Conservation (phyloP, 2,888 invertebrate genomes). For the Euzophera pinguis region DNA sequence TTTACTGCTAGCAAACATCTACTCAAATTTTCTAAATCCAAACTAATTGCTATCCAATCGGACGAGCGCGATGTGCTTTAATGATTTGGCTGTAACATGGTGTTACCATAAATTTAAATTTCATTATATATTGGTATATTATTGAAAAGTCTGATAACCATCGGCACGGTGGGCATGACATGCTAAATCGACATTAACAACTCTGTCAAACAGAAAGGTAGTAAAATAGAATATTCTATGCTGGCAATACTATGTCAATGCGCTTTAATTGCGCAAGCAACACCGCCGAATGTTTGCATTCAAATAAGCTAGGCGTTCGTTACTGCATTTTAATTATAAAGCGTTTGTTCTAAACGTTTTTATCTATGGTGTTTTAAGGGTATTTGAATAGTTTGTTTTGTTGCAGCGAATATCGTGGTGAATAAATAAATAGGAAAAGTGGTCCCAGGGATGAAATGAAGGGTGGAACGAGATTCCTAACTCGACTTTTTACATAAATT, state of each 20-base stretch:
- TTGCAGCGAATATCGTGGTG: too few species aligned
- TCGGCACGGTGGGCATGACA: conserved; percentile 52
- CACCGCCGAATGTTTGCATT: conserved; percentile 16
- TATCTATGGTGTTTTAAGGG: conserved; percentile 4
- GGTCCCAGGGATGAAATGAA: too few species aligned
- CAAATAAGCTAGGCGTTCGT: conserved; percentile 5
- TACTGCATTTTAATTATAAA: conserved; percentile 13
- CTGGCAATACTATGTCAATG: conserved; percentile 43
- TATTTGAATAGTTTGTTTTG: background rate
- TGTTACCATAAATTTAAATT: conserved; percentile 43
- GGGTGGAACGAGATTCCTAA: too few species aligned
- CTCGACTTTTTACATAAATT: background rate
- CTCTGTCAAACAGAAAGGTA: conserved; percentile 68
- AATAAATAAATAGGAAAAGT: too few species aligned
- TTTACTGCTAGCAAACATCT: too few species aligned
- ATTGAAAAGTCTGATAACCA: conserved; percentile 44
- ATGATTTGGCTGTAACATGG: background rate
- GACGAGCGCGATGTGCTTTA: background rate
- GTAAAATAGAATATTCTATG: conserved; percentile 59
- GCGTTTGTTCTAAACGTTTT: conserved; percentile 4
- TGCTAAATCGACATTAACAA: conserved; percentile 76
- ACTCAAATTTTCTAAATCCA: too few species aligned
- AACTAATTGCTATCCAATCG: too few species aligned
- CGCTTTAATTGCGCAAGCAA: conserved; percentile 20
- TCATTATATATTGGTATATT: conserved; percentile 32